Evolutionary conservation across 2,888 invertebrate genomes (phyloP), one percentile per base, ranked within the genome.

Genomic region (Cheilosia soror): DNA sequence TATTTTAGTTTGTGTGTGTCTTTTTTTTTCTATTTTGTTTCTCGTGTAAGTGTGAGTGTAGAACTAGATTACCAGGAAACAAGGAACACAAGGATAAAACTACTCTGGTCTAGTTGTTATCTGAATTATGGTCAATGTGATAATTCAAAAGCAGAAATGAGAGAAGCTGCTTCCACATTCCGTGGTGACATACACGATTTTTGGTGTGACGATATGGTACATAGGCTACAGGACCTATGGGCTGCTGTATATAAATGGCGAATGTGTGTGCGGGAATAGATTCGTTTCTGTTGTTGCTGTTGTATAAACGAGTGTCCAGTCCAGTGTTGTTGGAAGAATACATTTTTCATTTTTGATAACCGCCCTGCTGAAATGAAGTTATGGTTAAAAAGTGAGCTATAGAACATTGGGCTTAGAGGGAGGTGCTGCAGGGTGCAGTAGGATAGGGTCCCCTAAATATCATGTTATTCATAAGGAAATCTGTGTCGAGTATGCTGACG

Each of bases 101-200:
- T 62, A 60, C 68, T 49, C 82, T 87, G 82, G 82, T 73, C 79
- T 77, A 78, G 80, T 85, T 87, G 87, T 88, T 87, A 88, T 88
- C 87, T 88, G 86, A 88, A 87, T 88, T 87, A 88, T 88, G 87
- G 86, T 66, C 75, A 86, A 83, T 78, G 87, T 86, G 87, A 88
- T 88, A 88, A 86, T 85, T 88, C 87, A 88, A 86, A 83, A 87
- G 80, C 87, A 88, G 87, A 88, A 71, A 77, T 81, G 81, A 81
- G 85, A 77, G 62, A 68, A 81, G 76, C 71, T 76, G 68, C 66
- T 76, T 76, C 44, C 76, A 81, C 77, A 81, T 81, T 76, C 58
- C 85, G 71, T 85, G 84, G 84, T 76, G 85, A 80, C 85, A 80
- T 79, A 84, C 71, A 60, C 75, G 71, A 84, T 78, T 84, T 80